Conservation (phyloP, 2,888 invertebrate genomes). For the Agriopis aurantiaria region DNA sequence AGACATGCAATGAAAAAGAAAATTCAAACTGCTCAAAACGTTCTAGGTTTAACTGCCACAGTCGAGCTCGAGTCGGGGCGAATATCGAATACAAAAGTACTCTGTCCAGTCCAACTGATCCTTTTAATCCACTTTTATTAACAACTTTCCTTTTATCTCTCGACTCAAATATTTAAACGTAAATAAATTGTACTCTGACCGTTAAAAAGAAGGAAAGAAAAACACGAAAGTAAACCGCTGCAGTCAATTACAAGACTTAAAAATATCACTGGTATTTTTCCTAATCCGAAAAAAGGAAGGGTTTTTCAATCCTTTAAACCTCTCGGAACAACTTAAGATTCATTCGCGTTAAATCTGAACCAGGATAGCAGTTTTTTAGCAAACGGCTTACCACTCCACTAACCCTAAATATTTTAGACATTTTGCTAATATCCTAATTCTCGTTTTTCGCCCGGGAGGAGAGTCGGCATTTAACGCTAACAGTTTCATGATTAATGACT, state of each 20-base stretch:
- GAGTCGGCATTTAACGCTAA: constrained; percentile 84
- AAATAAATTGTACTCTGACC: constrained; percentile 69
- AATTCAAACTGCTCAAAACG: constrained; percentile 25
- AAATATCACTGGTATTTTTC: constrained; percentile 78
- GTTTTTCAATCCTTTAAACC: constrained; percentile 79
- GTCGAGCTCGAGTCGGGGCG: constrained; percentile 20
- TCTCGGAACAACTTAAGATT: constrained; percentile 76
- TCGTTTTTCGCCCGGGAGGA: constrained; percentile 76
- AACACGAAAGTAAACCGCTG: constrained; percentile 65
- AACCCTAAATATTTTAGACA: constrained; percentile 81
- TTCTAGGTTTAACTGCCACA: constrained; percentile 38
- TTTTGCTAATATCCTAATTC: constrained; percentile 84
- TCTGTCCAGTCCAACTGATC: constrained; percentile 56
- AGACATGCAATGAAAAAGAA: constrained; percentile 24
- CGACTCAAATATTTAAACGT: constrained; percentile 66
- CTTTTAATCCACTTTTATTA: constrained; percentile 69
- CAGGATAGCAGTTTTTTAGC: constrained; percentile 68
- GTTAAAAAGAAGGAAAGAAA: constrained; percentile 60
- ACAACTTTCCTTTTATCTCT: constrained; percentile 66
- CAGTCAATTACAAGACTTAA: constrained; percentile 80
- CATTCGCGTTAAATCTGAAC: constrained; percentile 74
- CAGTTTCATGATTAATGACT: constrained; percentile 87
- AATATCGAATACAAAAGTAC: constrained; percentile 53
- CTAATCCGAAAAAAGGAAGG: constrained; percentile 70
- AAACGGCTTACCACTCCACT: constrained; percentile 75